Conservation (phyloP, 1,140 invertebrate genomes). For the Papilio aristodemus region DNA sequence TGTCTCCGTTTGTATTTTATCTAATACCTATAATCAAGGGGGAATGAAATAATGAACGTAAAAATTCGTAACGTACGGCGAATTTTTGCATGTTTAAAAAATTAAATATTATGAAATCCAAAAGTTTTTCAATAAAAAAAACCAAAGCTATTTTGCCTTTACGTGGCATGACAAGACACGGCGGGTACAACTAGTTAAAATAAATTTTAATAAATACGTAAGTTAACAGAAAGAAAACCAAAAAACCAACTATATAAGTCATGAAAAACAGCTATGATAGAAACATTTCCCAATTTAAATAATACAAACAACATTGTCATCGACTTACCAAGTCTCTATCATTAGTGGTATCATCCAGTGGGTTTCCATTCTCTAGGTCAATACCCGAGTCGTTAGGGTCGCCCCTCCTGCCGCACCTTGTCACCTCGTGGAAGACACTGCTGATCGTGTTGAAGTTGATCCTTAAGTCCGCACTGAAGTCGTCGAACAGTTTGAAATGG, state of each 20-base stretch:
- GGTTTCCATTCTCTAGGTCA: slow-evolving; percentile 73
- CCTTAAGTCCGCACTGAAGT: slow-evolving; percentile 67
- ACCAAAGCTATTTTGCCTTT: too few relatives aligned
- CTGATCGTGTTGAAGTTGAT: slow-evolving; percentile 67
- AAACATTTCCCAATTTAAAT: not conserved
- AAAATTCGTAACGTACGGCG: too few relatives aligned
- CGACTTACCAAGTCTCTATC: slow-evolving; percentile 72
- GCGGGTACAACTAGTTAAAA: too few relatives aligned
- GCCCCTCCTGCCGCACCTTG: slow-evolving; percentile 53
- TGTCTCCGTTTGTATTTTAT: not conserved
- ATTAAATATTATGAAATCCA: too few relatives aligned
- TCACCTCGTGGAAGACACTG: slow-evolving; percentile 58
- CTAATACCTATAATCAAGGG: too few relatives aligned
- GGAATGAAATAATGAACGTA: too few relatives aligned
- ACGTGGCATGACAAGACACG: too few relatives aligned
- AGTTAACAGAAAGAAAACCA: not conserved
- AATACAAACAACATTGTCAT: not conserved
- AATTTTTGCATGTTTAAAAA: too few relatives aligned
- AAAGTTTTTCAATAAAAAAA: too few relatives aligned
- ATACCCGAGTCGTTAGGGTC: slow-evolving; percentile 74
- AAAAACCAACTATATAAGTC: not conserved
- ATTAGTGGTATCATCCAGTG: slow-evolving; percentile 60
- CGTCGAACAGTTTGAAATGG: slow-evolving; percentile 73
- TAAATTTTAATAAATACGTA: too few relatives aligned
- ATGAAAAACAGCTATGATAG: not conserved